phyloP scores from a whole-genome alignment of 1,140 invertebrate genomes.

The Brachionus calyciflorus region DNA sequence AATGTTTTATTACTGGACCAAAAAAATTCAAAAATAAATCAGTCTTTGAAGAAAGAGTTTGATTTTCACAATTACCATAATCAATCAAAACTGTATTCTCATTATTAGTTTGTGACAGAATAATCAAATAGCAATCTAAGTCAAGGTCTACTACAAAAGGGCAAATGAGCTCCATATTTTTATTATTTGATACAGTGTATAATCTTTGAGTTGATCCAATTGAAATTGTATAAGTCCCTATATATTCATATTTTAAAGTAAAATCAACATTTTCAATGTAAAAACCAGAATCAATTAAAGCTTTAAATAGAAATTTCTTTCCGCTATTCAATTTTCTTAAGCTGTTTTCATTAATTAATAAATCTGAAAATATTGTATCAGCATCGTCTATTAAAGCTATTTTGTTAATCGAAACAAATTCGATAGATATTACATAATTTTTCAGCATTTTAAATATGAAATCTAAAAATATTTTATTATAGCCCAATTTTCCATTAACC shows the following conservation, averaged over 20 bases:
- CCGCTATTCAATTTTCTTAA: not conserved
- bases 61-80: slow-evolving; percentile 1
- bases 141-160: not conserved
- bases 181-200: not conserved
- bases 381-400: no score
- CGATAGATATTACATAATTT: no score
- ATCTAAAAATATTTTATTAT: no score
- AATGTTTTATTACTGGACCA: not conserved
- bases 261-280: not conserved
- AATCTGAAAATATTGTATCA: no score
- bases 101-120: not conserved
- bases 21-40: not conserved
- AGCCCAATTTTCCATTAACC: no score
- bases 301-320: not conserved
- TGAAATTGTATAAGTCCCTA: not conserved
- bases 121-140: not conserved
- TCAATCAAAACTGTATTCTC: not conserved
- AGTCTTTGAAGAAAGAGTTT: not conserved
- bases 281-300: not conserved
- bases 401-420: no score
- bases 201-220: not conserved
- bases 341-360: no score
- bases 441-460: no score
- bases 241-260: not conserved
- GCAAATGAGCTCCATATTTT: not conserved